Percentiles rank a stretch among this genome's conserved stretches.
These are phyloP conservation scores for Odontocolon sp. DNA, from an alignment of 2,888 invertebrate species.

Conservation along the genomic window DNA sequence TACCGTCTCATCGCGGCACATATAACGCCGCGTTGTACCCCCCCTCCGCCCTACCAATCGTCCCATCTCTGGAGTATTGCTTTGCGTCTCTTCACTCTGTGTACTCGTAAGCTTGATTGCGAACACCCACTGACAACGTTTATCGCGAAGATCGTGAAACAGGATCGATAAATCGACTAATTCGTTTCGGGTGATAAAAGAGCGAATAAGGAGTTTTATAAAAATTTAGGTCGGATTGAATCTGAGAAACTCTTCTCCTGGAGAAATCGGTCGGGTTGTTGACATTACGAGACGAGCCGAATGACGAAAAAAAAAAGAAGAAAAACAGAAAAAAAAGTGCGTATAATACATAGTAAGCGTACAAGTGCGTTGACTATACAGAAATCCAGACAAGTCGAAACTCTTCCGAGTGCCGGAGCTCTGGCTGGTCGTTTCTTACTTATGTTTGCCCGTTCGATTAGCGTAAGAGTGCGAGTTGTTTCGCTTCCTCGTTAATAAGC, in stretches of 20 bases:
- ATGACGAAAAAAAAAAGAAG: background rate
- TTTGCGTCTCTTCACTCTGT: no score
- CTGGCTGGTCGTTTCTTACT: no score
- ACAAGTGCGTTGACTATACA: background rate
- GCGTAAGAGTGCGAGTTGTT: slow-evolving; percentile 79
- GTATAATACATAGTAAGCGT: background rate
- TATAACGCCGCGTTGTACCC: slow-evolving; percentile 12
- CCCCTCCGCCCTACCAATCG: slow-evolving; percentile 37
- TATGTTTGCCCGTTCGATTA: slow-evolving; percentile 78
- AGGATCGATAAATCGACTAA: no score
- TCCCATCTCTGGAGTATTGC: background rate
- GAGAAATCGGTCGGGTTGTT: no score
- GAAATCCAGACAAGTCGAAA: background rate
- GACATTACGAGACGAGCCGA: no score
- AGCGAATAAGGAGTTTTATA: no score
- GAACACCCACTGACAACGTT: no score
- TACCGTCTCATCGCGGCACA: slow-evolving; percentile 24
- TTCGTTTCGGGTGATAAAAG: no score
- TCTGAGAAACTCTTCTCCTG: no score
- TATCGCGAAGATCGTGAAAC: no score
- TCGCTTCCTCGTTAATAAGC: slow-evolving; percentile 81
- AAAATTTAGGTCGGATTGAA: no score
- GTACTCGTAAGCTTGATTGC: no score
- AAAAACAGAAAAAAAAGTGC: background rate
- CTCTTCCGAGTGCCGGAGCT: background rate